Base-by-base conservation (phyloP, 1,140 invertebrate genomes). In the Drosophila navojoa region DNA sequence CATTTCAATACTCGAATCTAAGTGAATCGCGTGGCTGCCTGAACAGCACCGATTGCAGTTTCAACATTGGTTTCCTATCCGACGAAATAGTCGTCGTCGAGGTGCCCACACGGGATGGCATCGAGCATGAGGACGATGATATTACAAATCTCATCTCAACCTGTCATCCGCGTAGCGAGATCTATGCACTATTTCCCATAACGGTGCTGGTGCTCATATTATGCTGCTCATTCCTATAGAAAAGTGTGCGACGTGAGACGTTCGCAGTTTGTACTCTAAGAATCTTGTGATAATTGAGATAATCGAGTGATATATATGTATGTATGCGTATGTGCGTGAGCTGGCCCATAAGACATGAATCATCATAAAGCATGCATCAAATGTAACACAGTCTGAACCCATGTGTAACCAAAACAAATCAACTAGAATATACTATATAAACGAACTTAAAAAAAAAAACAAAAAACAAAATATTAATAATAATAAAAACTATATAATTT, bases 171-270 rank as follows among this genome's bases (percentile, higher is more conserved):
- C 92, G 96, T 72, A 95, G 96, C 92, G 94, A 93, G 27, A 93
- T 96, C 38, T 97, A 97, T 81, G 94, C 95, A 9, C 93, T 97
- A 68, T 97, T 97, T 79, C 96, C 96, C 42, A 94, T 96, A 58
- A 92, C 94, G 19, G 95, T 96, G 69, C 90, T 97, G 57, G 93
- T 97, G 81, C 93, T 96, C 27, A 95, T 97, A 84, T 90, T 97
- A 53, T 93, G 94, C 78, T 97, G 96, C 93, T 96, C 96, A 81
- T 97, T 97, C 93, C 93, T 96, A 90, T 96, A 92, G 70, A 15
- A 15, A 45, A 7, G n/a, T 35, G 32, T 35, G 32, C 6, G 35
- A 38, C 4, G 35, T 38, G n/a, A 7, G 22, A 59, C 38, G 2
- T 35, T 22, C 45, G 11, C 29, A 15, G 27, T 54, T 16, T 11